These are phyloP conservation scores for Drosophila falleni DNA, from an alignment of 2,888 invertebrate genomes.

Conservation along the genomic window DNA sequence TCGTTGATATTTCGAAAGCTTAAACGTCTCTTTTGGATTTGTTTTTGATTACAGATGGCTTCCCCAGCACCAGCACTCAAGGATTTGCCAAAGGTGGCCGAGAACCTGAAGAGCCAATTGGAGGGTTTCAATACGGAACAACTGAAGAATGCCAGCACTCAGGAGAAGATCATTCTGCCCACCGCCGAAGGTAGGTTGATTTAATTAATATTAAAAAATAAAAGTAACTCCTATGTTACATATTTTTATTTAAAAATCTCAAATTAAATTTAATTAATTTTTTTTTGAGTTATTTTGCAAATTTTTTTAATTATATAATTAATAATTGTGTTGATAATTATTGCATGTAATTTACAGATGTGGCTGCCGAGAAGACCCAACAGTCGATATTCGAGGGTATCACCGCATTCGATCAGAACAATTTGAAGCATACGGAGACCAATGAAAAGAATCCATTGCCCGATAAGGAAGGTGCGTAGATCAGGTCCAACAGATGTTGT, in stretches of 20 bases:
- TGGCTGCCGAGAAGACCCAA: constrained; percentile 94
- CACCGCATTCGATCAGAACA: constrained; percentile 92
- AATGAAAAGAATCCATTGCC: constrained; percentile 97
- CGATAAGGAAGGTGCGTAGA: constrained; percentile 93
- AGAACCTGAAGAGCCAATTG: constrained; percentile 95
- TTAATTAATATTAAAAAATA: too few species aligned
- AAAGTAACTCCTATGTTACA: too few species aligned
- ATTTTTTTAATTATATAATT: too few species aligned
- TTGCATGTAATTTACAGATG: constrained; percentile 87
- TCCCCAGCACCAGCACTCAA: constrained; percentile 90
- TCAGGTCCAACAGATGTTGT: constrained; percentile 12
- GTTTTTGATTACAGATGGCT: constrained; percentile 71
- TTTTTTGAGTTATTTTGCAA: too few species aligned
- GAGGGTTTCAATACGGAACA: constrained; percentile 95
- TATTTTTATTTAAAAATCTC: too few species aligned
- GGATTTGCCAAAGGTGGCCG: constrained; percentile 95
- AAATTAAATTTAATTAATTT: too few species aligned
- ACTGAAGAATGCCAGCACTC: constrained; percentile 94
- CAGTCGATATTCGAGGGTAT: constrained; percentile 94
- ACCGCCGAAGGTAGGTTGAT: constrained; percentile 94
- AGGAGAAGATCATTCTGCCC: constrained; percentile 96
- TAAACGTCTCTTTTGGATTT: neutral
- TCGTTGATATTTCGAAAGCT: neutral
- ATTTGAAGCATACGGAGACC: constrained; percentile 95
- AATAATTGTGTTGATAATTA: neutral